Evolutionary conservation across 2,888 invertebrate species (phyloP).

Genomic region (Euzophera pinguis): DNA sequence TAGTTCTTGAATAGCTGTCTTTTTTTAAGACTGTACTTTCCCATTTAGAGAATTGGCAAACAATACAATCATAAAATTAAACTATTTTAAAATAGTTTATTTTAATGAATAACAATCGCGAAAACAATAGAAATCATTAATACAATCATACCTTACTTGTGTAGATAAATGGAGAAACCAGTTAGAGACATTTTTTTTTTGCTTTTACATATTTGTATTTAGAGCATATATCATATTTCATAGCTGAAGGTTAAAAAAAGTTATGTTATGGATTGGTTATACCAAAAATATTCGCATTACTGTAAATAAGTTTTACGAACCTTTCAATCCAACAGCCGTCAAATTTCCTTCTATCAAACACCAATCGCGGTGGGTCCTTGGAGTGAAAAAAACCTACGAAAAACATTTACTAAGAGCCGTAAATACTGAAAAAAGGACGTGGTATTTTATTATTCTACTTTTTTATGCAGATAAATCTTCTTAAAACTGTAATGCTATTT

Average conservation of each 20-base stretch:
- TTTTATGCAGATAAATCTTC: neutral
- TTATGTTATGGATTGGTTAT: neutral
- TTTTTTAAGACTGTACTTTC: no score
- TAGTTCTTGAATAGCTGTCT: slow-evolving; percentile 6
- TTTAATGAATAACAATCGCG: no score
- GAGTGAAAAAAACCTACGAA: slow-evolving; percentile 25
- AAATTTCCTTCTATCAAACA: slow-evolving; percentile 32
- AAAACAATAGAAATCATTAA: no score
- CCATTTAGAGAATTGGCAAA: no score
- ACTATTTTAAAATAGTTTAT: no score
- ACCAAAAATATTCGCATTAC: neutral
- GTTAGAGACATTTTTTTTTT: no score
- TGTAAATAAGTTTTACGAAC: neutral
- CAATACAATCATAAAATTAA: no score
- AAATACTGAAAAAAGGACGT: neutral
- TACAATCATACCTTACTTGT: no score
- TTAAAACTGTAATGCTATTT: no score
- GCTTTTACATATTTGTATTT: no score
- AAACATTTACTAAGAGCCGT: slow-evolving; percentile 21
- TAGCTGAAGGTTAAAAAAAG: neutral
- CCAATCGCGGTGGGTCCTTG: slow-evolving; percentile 15
- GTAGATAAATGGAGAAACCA: no score
- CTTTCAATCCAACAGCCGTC: slow-evolving; percentile 23
- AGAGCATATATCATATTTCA: no score
- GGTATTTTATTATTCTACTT: neutral